Evolutionary conservation across 2,797 vertebrate species (phyloP).

Genomic region (Sebastes hopkinsi): DNA sequence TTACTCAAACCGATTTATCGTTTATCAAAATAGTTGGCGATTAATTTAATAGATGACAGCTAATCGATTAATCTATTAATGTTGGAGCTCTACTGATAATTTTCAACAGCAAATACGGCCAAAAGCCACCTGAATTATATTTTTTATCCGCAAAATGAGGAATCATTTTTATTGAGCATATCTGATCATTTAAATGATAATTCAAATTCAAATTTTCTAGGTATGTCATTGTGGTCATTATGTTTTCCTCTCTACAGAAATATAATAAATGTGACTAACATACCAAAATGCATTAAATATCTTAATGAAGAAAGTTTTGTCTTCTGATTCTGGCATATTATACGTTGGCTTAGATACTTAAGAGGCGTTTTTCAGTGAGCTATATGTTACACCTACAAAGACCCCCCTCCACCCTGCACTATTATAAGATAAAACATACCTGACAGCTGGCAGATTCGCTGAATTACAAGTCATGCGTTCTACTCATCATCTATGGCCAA

Average conservation of each 20-base stretch:
- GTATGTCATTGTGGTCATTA: too few species aligned
- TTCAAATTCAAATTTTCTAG: too few species aligned
- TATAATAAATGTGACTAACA: too few species aligned
- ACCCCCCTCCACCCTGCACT: background rate
- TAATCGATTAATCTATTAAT: too few species aligned
- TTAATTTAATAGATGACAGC: too few species aligned
- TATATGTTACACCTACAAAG: background rate
- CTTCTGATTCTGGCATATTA: background rate
- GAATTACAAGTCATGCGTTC: conserved; percentile 44
- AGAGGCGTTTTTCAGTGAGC: background rate
- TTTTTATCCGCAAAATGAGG: background rate
- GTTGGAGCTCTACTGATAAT: background rate
- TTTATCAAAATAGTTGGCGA: too few species aligned
- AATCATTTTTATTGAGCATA: background rate
- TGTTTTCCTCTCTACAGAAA: too few species aligned
- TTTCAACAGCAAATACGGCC: background rate
- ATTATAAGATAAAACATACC: conserved; percentile 35
- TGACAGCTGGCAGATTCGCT: conserved; percentile 28
- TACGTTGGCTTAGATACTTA: background rate
- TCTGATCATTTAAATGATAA: too few species aligned
- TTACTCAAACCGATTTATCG: too few species aligned
- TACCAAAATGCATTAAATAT: too few species aligned
- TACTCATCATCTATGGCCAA: conserved; percentile 34
- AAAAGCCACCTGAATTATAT: background rate
- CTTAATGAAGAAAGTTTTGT: too few species aligned